Evolutionary conservation across 2,797 vertebrate genomes (phyloP).

Genomic region (Enteromius mattozi): DNA sequence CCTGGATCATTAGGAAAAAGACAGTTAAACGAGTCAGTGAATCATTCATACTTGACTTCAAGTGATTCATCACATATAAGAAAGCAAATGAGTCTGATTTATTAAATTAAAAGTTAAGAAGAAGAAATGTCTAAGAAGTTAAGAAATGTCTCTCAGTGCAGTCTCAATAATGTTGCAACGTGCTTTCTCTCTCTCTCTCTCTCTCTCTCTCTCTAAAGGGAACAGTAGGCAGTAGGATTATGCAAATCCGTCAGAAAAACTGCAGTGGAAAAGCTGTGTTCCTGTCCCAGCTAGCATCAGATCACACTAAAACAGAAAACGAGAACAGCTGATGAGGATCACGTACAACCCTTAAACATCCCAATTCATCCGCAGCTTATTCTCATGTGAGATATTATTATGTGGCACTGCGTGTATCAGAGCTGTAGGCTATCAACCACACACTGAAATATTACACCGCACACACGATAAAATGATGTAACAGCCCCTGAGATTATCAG

Average conservation of each 20-base stretch:
- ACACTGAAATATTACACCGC: conserved; percentile 37
- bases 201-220: conserved; percentile 26
- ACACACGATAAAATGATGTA: conserved; percentile 21
- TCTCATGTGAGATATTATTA: conserved; percentile 18
- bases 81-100: not conserved
- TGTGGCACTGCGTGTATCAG: conserved; percentile 3
- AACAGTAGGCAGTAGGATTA: conserved; percentile 50
- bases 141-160: conserved; percentile 4
- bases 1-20: not conserved
- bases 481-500: conserved; percentile 33
- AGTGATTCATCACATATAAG: not conserved
- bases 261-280: conserved; percentile 43
- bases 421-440: conserved; percentile 33
- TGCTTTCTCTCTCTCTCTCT: conserved; percentile 11
- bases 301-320: conserved; percentile 31
- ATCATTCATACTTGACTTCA: not conserved
- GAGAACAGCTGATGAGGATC: conserved; percentile 41
- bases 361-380: conserved; percentile 24
- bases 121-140: not conserved
- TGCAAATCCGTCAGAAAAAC: conserved; percentile 45
- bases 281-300: conserved; percentile 38
- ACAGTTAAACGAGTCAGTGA: not conserved
- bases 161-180: conserved; percentile 4
- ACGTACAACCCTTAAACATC: conserved; percentile 37
- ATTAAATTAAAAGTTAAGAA: not conserved